Evolutionary conservation across 2,888 invertebrate species (phyloP).

Genomic region (Camponotus fellah): DNA sequence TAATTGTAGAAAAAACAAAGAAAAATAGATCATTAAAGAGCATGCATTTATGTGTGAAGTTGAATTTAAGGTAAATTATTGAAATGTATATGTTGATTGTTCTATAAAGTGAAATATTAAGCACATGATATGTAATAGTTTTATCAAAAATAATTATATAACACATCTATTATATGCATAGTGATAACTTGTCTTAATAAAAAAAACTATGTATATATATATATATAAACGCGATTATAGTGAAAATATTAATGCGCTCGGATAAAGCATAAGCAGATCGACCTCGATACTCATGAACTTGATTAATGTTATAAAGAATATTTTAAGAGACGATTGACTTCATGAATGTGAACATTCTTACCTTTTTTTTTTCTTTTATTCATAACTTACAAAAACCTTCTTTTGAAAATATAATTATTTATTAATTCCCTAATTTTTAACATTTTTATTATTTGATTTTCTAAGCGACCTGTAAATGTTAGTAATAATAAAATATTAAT

Average conservation of each 20-base stretch:
- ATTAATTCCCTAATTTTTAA: background rate
- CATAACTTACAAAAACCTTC: background rate
- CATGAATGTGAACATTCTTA: background rate
- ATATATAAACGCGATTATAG: background rate
- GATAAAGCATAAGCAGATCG: conserved; percentile 14
- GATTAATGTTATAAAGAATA: conserved; percentile 48
- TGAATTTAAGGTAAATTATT: background rate
- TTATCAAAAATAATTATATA: background rate
- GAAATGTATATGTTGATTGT: background rate
- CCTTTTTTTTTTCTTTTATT: background rate
- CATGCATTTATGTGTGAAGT: background rate
- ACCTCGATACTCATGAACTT: conserved; percentile 44
- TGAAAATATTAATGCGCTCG: conserved; percentile 26
- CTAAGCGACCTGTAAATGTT: background rate
- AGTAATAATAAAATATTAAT: background rate
- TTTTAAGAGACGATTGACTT: background rate
- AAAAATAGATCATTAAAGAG: background rate
- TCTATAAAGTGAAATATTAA: background rate
- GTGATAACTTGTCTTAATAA: conserved; percentile 3
- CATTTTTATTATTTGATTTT: conserved; percentile 7
- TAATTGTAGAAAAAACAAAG: background rate
- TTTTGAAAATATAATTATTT: conserved; percentile 6
- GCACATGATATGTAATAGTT: background rate
- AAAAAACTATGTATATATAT: conserved; percentile 2
- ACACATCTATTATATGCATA: background rate